Percentiles rank a stretch among this genome's conserved stretches.
phyloP scores from a whole-genome alignment of 2,888 invertebrate genomes.

The Chesias legatella region DNA sequence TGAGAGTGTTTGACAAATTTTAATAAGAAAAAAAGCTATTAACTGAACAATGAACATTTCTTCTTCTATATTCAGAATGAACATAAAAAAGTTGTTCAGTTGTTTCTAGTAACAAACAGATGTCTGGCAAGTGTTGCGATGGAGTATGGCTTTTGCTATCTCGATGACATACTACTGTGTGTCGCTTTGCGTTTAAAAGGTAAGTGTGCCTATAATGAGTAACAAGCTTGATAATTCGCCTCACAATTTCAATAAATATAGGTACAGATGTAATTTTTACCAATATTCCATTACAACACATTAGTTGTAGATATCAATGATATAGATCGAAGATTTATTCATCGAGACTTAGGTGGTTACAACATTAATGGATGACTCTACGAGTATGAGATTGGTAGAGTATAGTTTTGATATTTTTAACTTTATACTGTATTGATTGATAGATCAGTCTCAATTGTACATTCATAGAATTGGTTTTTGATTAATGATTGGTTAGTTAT shows the following conservation, averaged over 20 bases:
- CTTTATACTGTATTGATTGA: conserved; percentile 48
- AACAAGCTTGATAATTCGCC: conserved; percentile 44
- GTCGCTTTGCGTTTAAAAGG: conserved; percentile 55
- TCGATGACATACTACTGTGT: conserved; percentile 41
- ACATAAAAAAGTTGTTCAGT: conserved; percentile 13
- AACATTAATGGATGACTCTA: conserved; percentile 41
- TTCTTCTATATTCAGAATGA: too few species aligned
- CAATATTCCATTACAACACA: conserved; percentile 78
- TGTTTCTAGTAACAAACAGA: conserved; percentile 53
- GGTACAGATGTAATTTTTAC: conserved; percentile 37
- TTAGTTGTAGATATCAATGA: conserved; percentile 45
- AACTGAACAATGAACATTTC: too few species aligned
- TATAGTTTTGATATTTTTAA: conserved; percentile 47
- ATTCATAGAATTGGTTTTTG: conserved; percentile 50
- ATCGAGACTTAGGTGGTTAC: conserved; percentile 39
- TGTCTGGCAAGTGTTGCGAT: conserved; percentile 72
- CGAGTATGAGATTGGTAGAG: conserved; percentile 52
- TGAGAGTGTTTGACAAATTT: too few species aligned
- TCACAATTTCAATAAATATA: conserved; percentile 38
- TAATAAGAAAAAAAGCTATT: too few species aligned
- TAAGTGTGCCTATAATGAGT: conserved; percentile 58
- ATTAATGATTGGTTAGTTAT: conserved; percentile 54
- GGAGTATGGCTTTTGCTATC: conserved; percentile 76
- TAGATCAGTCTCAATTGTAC: conserved; percentile 44
- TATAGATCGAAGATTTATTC: conserved; percentile 36